These are phyloP conservation scores for Sarcophilus harrisii DNA, from an alignment of 2,797 vertebrate species.

Conservation along the genomic window DNA sequence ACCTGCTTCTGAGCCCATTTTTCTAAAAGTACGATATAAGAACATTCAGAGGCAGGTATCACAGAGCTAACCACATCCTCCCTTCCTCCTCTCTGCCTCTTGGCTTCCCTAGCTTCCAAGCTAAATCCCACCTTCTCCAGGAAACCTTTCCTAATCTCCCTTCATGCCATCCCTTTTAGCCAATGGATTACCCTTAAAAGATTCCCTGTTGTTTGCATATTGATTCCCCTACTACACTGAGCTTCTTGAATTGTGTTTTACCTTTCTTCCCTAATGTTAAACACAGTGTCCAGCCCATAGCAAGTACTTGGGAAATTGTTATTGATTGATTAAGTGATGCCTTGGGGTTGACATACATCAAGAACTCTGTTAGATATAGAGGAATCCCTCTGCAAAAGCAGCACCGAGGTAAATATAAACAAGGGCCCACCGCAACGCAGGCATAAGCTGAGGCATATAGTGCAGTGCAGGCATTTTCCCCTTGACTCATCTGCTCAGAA, in stretches of 20 bases:
- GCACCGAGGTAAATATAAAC: neutral
- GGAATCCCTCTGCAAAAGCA: neutral
- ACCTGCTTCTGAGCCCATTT: neutral
- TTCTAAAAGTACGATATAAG: neutral
- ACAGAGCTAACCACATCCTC: neutral
- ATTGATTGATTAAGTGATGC: neutral
- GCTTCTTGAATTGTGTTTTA: neutral
- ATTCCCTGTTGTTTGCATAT: neutral
- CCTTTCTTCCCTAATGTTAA: neutral
- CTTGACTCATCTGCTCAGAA: conserved; percentile 56
- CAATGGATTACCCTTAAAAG: neutral
- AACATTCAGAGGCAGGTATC: rapidly evolving
- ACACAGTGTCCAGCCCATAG: neutral
- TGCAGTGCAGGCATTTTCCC: conserved; percentile 42
- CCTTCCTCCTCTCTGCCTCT: neutral
- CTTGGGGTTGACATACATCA: neutral
- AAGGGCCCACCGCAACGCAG: neutral
- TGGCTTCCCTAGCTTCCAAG: neutral
- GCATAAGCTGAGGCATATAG: conserved; percentile 8
- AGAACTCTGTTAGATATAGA: neutral
- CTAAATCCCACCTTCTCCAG: neutral
- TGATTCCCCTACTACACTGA: neutral
- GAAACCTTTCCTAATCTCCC: neutral
- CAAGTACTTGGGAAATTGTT: neutral
- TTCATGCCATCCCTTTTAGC: no score